Percentiles rank a stretch among this genome's conserved stretches.
Evolutionary conservation across 2,113 vertebrate genomes (phyloP).

Genomic region (Lucifuga dentata): DNA sequence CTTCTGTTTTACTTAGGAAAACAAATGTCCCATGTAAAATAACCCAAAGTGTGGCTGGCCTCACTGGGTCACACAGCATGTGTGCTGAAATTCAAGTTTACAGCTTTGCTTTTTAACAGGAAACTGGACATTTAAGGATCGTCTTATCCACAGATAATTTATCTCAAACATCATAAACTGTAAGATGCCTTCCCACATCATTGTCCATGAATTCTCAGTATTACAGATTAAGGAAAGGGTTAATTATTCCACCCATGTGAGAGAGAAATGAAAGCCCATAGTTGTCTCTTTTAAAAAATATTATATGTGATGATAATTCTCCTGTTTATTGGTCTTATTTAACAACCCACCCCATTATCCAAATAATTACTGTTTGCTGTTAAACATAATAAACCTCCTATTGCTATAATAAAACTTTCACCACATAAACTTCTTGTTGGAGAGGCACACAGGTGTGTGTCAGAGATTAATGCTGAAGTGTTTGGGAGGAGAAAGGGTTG

Average conservation of each 20-base stretch:
- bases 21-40: background rate
- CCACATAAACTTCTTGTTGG: conserved; percentile 44
- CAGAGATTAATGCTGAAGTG: conserved; percentile 73
- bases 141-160: too few species aligned
- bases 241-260: background rate
- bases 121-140: too few species aligned
- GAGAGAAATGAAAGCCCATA: background rate
- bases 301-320: conserved; percentile 12
- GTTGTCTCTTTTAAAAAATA: conserved; percentile 2
- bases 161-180: too few species aligned
- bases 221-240: background rate
- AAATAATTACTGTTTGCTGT: conserved; percentile 15
- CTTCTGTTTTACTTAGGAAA: background rate
- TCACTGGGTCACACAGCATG: background rate
- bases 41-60: background rate
- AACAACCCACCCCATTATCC: conserved; percentile 1
- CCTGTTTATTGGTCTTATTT: conserved; percentile 7
- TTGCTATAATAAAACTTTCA: conserved; percentile 50
- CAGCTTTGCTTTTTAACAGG: background rate
- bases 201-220: background rate
- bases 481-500: conserved; percentile 74
- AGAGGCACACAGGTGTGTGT: conserved; percentile 59
- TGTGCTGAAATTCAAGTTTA: background rate
- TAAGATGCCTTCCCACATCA: too few species aligned
- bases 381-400: conserved; percentile 25